phyloP scores from a whole-genome alignment of 2,888 invertebrate species.

The Drosophila robusta region DNA sequence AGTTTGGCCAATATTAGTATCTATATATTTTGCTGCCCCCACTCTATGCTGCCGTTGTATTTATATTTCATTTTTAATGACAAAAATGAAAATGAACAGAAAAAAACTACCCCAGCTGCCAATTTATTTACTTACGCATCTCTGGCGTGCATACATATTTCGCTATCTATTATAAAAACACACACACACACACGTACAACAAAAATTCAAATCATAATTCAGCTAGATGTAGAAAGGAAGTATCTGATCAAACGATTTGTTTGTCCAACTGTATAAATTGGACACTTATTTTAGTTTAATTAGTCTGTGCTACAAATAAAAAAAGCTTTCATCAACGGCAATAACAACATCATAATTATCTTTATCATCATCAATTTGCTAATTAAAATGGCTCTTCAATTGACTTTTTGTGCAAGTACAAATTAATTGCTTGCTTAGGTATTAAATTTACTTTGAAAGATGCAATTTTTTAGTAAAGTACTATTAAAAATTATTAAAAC shows the following conservation, averaged over 20 bases:
- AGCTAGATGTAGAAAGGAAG: slow-evolving; percentile 4
- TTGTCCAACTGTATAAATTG: slow-evolving; percentile 4
- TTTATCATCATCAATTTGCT: not conserved
- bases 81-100: slow-evolving; percentile 27
- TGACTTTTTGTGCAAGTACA: not conserved
- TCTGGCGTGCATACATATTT: slow-evolving; percentile 30
- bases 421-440: not conserved
- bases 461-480: not conserved
- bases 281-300: slow-evolving; percentile 27
- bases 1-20: not conserved
- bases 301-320: slow-evolving; percentile 8
- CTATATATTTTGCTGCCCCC: not conserved
- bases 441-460: not conserved
- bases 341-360: not conserved
- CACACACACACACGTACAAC: not conserved
- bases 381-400: slow-evolving; percentile 1
- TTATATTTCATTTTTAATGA: slow-evolving; percentile 63
- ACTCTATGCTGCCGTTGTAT: slow-evolving; percentile 6
- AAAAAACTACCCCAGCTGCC: slow-evolving; percentile 39
- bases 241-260: slow-evolving; percentile 15
- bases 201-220: not conserved
- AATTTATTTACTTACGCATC: slow-evolving; percentile 37
- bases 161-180: slow-evolving; percentile 57
- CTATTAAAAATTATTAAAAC: not conserved
- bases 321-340: not conserved